These are phyloP conservation scores for Mus spretus DNA, from an alignment of 2,797 vertebrate species.

Conservation along the genomic window DNA sequence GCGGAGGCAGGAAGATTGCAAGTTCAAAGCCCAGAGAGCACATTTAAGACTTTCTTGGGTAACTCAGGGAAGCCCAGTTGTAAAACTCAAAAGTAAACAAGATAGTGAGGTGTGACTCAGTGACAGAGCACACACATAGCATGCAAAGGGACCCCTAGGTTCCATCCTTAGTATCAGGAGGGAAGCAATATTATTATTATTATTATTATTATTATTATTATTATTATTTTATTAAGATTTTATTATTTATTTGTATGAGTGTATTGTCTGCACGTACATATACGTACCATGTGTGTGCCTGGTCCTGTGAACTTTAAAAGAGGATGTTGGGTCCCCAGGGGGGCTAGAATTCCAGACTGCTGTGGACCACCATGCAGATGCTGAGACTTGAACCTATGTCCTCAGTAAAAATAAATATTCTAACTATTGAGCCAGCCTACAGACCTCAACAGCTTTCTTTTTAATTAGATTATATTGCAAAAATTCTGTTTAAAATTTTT, in stretches of 20 bases:
- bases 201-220: background rate
- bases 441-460: background rate
- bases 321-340: too few relatives aligned
- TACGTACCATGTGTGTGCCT: background rate
- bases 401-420: background rate
- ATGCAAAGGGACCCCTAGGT: too few relatives aligned
- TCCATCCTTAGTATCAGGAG: background rate
- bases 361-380: background rate
- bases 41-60: background rate
- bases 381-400: background rate
- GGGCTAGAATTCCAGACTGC: background rate
- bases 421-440: background rate
- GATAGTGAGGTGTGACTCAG: background rate
- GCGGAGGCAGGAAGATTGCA: background rate
- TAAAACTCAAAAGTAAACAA: background rate
- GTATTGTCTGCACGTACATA: background rate
- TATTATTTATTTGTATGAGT: background rate
- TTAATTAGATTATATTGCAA: conserved; percentile 13
- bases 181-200: background rate
- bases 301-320: background rate
- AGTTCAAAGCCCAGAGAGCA: background rate
- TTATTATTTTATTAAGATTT: background rate
- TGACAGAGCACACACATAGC: background rate
- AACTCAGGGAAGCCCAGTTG: background rate
- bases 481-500: conserved; percentile 9